A percentile compares a stretch with the other conserved stretches of the same genome.
Evolutionary conservation across 2,113 vertebrate species (phyloP).

Genomic region (Podarcis muralis): DNA sequence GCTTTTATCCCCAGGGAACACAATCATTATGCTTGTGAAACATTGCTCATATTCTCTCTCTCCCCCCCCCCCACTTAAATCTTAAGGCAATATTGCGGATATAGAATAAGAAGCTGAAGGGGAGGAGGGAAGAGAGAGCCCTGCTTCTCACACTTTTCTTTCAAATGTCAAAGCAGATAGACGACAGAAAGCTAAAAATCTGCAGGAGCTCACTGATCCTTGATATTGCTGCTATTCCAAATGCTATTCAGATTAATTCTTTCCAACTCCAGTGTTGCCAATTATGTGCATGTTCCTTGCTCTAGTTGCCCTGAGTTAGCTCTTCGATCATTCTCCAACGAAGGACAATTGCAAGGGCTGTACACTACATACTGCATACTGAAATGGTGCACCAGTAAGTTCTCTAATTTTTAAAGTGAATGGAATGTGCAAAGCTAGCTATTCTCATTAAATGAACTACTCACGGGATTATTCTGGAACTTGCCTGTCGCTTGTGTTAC

Average conservation of each 20-base stretch:
- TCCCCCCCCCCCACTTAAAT: background rate
- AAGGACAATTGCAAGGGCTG: background rate
- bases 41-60: fast-evolving
- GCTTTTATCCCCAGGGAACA: background rate
- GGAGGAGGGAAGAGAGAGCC: background rate
- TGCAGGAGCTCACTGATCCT: slow-evolving; percentile 7
- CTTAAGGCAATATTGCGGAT: background rate
- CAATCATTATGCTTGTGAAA: background rate
- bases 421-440: background rate
- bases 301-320: background rate
- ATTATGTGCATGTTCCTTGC: background rate
- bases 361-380: background rate
- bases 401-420: background rate
- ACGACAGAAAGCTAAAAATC: slow-evolving; percentile 25
- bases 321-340: background rate
- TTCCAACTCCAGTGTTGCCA: slow-evolving; percentile 4
- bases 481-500: background rate
- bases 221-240: slow-evolving; percentile 9
- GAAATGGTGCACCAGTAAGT: too few relatives aligned
- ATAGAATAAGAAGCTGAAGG: background rate
- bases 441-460: background rate
- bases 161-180: slow-evolving; percentile 4
- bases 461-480: background rate
- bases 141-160: background rate
- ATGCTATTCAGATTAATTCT: slow-evolving; percentile 30